phyloP scores from a whole-genome alignment of 2,113 vertebrate species.

The Leiothrix lutea region DNA sequence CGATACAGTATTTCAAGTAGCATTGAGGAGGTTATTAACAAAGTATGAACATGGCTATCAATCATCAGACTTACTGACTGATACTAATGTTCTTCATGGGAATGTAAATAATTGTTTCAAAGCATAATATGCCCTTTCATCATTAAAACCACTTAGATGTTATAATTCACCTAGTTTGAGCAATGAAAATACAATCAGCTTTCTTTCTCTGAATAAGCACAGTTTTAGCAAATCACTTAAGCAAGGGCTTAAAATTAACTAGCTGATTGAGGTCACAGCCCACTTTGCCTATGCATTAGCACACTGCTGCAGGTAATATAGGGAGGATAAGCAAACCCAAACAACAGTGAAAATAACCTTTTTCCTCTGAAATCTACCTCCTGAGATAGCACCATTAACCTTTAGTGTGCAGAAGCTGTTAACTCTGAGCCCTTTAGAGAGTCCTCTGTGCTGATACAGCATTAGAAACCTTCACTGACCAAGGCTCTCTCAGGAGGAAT shows the following conservation, averaged over 20 bases:
- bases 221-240: conserved; percentile 40
- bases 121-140: background rate
- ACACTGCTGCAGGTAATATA: conserved; percentile 8
- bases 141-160: background rate
- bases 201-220: conserved; percentile 34
- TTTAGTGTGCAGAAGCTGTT: background rate
- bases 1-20: background rate
- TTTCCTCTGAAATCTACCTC: background rate
- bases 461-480: background rate
- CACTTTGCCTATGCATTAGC: background rate
- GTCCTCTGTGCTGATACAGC: background rate
- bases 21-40: background rate
- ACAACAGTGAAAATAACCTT: background rate
- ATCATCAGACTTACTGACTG: background rate
- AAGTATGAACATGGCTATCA: background rate
- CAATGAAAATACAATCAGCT: background rate
- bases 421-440: background rate
- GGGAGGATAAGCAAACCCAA: background rate
- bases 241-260: conserved; percentile 36
- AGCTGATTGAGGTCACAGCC: conserved; percentile 58
- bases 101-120: background rate
- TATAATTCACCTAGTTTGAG: background rate
- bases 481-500: background rate
- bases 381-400: background rate
- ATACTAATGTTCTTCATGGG: background rate